Evolutionary conservation across 2,797 vertebrate species (phyloP), one percentile per base, ranked within the genome.

Genomic region (Discoglossus pictus): DNA sequence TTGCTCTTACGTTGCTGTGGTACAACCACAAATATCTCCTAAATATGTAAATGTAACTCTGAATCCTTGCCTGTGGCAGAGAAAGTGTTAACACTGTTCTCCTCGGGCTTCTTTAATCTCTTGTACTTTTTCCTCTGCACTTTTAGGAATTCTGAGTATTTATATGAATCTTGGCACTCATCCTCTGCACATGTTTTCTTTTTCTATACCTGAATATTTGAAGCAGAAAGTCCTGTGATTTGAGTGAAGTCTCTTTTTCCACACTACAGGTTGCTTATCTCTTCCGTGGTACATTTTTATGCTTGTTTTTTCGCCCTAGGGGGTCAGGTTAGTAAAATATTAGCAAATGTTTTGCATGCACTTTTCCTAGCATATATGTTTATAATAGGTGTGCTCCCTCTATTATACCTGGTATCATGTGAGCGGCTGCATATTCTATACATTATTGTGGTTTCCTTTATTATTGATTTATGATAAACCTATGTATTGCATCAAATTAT

Each of bases 311-410:
- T 55, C 17, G n/a, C 51, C 2, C 35, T 36, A 23, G 43, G 52
- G 36, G 47, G 8, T 35, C 27, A 42, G n/a, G 2, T 2, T 56
- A 38, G 68, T 63, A 63, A 70, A 56, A 56, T 43, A 62, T 70
- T 70, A 50, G 36, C 68, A 48, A 24, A 24, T 34, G 13, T 43
- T 70, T 63, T 70, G 52, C 68, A 51, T 70, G 24, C 2, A 42
- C 40, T 70, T 70, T 70, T 44, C 51, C 35, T 67, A 56, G 27
- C 61, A 21, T 59, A 40, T 42, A 35, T 69, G 23, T 35, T 20
- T 55, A 10, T 16, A 55, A 18, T n/a, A n/a, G n/a, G 23, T 40
- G 12, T 58, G 27, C 40, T 17, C 1, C 38, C 55, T 43, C 7
- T 20, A 38, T n/a, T n/a, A n/a, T n/a, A n/a, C n/a, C n/a, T n/a